phyloP scores from a whole-genome alignment of 2,113 vertebrate genomes.

The Dasyprocta punctata region DNA sequence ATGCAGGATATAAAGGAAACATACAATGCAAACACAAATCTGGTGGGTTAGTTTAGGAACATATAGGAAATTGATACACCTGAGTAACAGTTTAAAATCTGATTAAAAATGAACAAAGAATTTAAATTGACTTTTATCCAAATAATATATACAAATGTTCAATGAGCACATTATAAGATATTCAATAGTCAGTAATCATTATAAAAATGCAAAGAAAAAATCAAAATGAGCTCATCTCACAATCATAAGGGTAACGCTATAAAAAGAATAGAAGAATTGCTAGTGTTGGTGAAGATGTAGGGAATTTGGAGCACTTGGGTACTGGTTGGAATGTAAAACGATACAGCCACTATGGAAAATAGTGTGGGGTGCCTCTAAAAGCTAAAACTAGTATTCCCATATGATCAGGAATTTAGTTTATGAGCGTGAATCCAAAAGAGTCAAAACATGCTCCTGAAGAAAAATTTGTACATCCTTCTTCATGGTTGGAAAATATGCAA shows the following conservation, averaged over 20 bases:
- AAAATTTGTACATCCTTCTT: neutral
- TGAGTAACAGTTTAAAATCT: neutral
- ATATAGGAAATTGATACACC: neutral
- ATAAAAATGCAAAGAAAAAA: neutral
- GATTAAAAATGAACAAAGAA: neutral
- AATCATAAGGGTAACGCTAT: neutral
- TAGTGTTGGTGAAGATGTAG: neutral
- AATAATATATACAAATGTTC: neutral
- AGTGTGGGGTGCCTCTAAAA: neutral
- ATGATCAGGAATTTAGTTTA: neutral
- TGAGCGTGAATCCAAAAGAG: neutral
- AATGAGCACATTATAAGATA: neutral
- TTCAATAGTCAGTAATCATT: neutral
- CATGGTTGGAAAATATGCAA: neutral
- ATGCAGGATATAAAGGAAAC: neutral
- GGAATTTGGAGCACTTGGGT: neutral
- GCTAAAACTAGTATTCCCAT: neutral
- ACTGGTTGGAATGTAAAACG: neutral
- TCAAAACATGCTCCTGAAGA: neutral
- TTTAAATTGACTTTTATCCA: neutral
- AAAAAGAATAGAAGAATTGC: neutral
- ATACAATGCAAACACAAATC: neutral
- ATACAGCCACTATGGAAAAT: too few species aligned
- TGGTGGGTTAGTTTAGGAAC: neutral
- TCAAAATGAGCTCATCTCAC: neutral